These are phyloP conservation scores for Globodera ellingtonae DNA, from an alignment of 1,140 invertebrate genomes.

Conservation along the genomic window DNA sequence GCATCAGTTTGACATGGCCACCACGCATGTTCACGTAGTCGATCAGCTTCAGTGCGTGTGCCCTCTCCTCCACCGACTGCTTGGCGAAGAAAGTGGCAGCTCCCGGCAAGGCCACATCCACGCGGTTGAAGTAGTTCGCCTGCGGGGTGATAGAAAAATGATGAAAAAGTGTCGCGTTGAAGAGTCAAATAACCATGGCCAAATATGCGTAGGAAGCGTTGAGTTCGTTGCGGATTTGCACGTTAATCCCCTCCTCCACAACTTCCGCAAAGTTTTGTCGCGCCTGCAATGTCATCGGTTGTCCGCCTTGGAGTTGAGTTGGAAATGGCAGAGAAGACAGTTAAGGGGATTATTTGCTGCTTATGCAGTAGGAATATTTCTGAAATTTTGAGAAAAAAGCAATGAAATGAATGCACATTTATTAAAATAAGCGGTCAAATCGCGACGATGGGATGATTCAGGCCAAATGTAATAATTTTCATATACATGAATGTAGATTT, in stretches of 20 bases:
- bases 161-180: not conserved
- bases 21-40: slow-evolving; percentile 80
- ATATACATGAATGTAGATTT: no score
- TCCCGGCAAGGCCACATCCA: slow-evolving; percentile 77
- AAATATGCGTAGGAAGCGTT: slow-evolving; percentile 81
- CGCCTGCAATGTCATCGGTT: not conserved
- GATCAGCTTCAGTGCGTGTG: slow-evolving; percentile 72
- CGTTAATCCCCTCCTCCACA: slow-evolving; percentile 77
- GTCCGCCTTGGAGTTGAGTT: no score
- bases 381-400: no score
- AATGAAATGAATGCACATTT: no score
- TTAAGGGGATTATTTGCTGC: no score
- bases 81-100: slow-evolving; percentile 76
- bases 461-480: no score
- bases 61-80: slow-evolving; percentile 76
- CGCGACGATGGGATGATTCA: no score
- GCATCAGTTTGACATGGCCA: slow-evolving; percentile 65
- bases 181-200: slow-evolving; percentile 72
- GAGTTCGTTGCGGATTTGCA: slow-evolving; percentile 85
- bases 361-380: no score
- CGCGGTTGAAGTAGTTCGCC: slow-evolving; percentile 76
- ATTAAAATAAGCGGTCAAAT: no score
- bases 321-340: no score
- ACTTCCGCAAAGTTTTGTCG: slow-evolving; percentile 77
- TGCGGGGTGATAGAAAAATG: slow-evolving; percentile 22